These are phyloP conservation scores for Sitta carolinensis DNA, from an alignment of 2,797 vertebrate genomes.

Conservation along the genomic window DNA sequence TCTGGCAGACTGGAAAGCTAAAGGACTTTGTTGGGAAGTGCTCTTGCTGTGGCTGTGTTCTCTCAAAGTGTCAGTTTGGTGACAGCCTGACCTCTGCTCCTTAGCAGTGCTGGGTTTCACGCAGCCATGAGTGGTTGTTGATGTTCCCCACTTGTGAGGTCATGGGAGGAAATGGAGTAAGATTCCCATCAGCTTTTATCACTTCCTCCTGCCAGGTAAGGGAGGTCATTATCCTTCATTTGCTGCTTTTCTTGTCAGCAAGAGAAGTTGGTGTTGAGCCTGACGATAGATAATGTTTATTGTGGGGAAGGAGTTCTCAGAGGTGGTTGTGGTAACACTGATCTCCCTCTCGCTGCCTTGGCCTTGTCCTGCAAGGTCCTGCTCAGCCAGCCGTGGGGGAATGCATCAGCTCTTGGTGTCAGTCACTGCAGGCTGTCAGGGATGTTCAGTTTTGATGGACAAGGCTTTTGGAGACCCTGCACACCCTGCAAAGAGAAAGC, in stretches of 20 bases:
- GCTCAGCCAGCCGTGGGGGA: background rate
- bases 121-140: background rate
- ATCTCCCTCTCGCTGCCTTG: background rate
- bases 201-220: background rate
- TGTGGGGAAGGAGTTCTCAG: background rate
- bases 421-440: background rate
- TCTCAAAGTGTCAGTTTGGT: background rate
- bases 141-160: background rate
- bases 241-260: background rate
- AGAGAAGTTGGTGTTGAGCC: background rate
- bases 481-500: background rate
- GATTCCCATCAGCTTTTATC: constrained; percentile 21
- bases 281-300: background rate
- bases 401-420: background rate
- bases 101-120: background rate
- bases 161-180: background rate
- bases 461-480: background rate
- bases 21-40: background rate
- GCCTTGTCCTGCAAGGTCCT: background rate
- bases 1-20: background rate
- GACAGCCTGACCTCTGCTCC: background rate
- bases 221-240: background rate
- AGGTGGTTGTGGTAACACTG: background rate
- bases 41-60: background rate
- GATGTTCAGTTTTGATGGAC: accelerated